Conservation (phyloP, 30 jellyfish, hydroid and myxozoan species). For the Aurelia aurita complex sp. Pacific region DNA sequence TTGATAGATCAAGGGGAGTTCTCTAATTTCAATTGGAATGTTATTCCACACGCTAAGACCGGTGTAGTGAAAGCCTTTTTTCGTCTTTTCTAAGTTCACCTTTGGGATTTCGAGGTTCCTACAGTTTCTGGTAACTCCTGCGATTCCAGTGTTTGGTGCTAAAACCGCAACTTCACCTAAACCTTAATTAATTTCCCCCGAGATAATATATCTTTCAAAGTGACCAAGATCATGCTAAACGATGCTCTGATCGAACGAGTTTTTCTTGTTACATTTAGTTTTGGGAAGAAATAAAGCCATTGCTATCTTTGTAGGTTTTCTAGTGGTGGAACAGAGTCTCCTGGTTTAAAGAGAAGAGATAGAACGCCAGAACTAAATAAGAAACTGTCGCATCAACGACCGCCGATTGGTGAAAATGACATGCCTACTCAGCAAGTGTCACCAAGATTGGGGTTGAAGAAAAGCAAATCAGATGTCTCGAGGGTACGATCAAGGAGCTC, state of each 20-base stretch:
- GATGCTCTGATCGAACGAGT: not conserved
- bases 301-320: slow-evolving; percentile 10
- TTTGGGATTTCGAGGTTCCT: too few relatives aligned
- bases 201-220: too few relatives aligned
- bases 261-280: not conserved
- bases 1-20: too few relatives aligned
- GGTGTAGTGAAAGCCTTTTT: too few relatives aligned
- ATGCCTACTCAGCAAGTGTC: not conserved
- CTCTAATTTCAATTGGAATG: too few relatives aligned
- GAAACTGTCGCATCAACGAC: slow-evolving; percentile 21
- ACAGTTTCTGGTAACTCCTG: too few relatives aligned
- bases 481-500: slow-evolving; percentile 47
- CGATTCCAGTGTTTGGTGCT: too few relatives aligned
- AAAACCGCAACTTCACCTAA: too few relatives aligned
- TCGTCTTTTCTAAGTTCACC: too few relatives aligned
- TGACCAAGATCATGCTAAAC: too few relatives aligned
- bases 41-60: too few relatives aligned
- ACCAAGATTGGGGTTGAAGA: slow-evolving; percentile 52
- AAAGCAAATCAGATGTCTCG: slow-evolving; percentile 65
- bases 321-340: slow-evolving; percentile 5
- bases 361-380: slow-evolving; percentile 29
- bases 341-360: not conserved
- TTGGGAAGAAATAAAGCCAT: not conserved
- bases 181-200: too few relatives aligned
- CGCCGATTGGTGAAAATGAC: slow-evolving; percentile 7